Conservation (phyloP, 2,113 vertebrate genomes). For the Brachyistius frenatus region DNA sequence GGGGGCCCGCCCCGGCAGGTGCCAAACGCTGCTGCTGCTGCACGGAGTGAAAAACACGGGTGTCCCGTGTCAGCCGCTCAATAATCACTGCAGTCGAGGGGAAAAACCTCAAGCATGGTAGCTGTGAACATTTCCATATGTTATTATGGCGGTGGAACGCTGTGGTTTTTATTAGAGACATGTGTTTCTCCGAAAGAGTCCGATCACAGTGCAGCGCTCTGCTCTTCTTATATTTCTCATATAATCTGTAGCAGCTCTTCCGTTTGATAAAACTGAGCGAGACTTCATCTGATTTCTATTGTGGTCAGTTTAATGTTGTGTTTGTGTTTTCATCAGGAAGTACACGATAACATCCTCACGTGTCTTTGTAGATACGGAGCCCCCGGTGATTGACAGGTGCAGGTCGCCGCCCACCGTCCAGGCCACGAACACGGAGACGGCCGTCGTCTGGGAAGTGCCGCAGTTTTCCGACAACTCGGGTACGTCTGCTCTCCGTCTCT, state of each 20-base stretch:
- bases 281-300: too few relatives aligned
- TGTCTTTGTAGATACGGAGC: conserved; percentile 89
- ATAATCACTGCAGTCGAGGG: conserved; percentile 68
- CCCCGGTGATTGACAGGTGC: conserved; percentile 95
- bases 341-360: background rate
- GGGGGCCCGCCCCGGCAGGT: conserved; percentile 45
- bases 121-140: conserved; percentile 81
- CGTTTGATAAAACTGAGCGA: background rate
- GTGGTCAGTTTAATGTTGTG: conserved; percentile 1
- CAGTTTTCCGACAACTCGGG: conserved; percentile 99
- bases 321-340: background rate
- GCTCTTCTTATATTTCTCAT: background rate
- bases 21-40: conserved; percentile 52
- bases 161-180: conserved; percentile 75
- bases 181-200: conserved; percentile 70
- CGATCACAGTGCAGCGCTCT: background rate
- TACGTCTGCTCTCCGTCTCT: conserved; percentile 71
- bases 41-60: conserved; percentile 53
- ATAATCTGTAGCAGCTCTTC: conserved; percentile 1
- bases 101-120: conserved; percentile 69
- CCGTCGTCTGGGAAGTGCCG: conserved; percentile 91
- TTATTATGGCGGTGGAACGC: conserved; percentile 69
- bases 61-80: conserved; percentile 70
- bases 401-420: conserved; percentile 90
- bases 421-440: conserved; percentile 82